phyloP scores from a whole-genome alignment of 2,113 vertebrate genomes.

The Sitta europaea region DNA sequence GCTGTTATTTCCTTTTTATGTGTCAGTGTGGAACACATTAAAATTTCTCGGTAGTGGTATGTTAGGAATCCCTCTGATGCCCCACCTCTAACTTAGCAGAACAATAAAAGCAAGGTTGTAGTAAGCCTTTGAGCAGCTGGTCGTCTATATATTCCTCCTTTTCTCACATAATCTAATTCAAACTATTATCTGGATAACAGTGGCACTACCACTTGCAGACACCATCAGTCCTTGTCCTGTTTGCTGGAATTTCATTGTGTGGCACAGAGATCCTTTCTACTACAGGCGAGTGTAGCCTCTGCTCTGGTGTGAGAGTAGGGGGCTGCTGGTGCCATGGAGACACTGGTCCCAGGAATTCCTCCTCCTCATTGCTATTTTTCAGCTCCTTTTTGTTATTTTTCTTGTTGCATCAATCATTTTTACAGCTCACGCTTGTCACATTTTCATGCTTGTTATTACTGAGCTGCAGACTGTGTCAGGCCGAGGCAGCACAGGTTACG shows the following conservation, averaged over 20 bases:
- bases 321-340: constrained; percentile 54
- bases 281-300: background rate
- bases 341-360: constrained; percentile 34
- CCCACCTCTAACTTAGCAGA: constrained; percentile 83
- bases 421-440: constrained; percentile 1
- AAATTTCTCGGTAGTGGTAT: constrained; percentile 81
- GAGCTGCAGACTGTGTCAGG: constrained; percentile 18
- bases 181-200: constrained; percentile 67
- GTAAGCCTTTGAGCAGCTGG: constrained; percentile 85
- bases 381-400: constrained; percentile 54
- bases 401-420: constrained; percentile 55
- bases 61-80: constrained; percentile 84
- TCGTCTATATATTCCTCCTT: constrained; percentile 79
- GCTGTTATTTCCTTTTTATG: constrained; percentile 86
- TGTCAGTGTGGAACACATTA: constrained; percentile 84
- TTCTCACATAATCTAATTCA: constrained; percentile 77
- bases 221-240: constrained; percentile 35
- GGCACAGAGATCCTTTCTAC: constrained; percentile 25
- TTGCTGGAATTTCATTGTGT: constrained; percentile 56
- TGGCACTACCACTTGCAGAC: constrained; percentile 71
- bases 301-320: background rate
- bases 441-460: constrained; percentile 44
- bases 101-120: constrained; percentile 86
- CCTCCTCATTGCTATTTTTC: constrained; percentile 55
- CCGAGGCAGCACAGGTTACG: constrained; percentile 19